phyloP scores from a whole-genome alignment of 2,888 invertebrate genomes.

The Villa cingulata region DNA sequence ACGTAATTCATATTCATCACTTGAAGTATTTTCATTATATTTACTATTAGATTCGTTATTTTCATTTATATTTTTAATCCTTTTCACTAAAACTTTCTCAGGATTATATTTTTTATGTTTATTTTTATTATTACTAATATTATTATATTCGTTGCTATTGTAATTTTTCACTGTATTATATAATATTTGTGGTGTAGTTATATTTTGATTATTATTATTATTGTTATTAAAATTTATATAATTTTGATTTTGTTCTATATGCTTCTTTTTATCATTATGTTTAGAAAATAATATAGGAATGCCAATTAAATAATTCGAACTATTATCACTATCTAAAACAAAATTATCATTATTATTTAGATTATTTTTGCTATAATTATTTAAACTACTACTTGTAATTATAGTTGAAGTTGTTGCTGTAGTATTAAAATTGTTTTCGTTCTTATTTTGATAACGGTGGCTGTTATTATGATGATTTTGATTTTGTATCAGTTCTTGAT shows the following conservation, averaged over 20 bases:
- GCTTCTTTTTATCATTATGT: background rate
- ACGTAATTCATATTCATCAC: constrained; percentile 4
- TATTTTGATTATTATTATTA: constrained; percentile 10
- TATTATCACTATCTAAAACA: background rate
- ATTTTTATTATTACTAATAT: background rate
- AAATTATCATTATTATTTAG: background rate
- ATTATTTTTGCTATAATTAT: background rate
- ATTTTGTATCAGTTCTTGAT: no score
- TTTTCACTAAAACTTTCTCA: background rate
- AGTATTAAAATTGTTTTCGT: no score
- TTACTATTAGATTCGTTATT: constrained; percentile 1
- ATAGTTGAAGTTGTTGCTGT: no score
- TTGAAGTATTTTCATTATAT: constrained; percentile 1
- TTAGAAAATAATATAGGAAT: background rate
- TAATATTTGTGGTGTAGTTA: constrained; percentile 1
- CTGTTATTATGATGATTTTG: no score
- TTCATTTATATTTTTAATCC: background rate
- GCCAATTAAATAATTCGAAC: background rate
- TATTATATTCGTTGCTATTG: constrained; percentile 3
- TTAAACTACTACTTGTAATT: no score
- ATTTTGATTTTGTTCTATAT: no score
- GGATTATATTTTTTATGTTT: background rate
- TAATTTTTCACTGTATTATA: no score
- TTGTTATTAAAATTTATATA: background rate
- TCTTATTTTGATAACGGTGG: no score